These are phyloP conservation scores for Drosophila acutilabella DNA, from an alignment of 2,888 invertebrate species.

Conservation along the genomic window DNA sequence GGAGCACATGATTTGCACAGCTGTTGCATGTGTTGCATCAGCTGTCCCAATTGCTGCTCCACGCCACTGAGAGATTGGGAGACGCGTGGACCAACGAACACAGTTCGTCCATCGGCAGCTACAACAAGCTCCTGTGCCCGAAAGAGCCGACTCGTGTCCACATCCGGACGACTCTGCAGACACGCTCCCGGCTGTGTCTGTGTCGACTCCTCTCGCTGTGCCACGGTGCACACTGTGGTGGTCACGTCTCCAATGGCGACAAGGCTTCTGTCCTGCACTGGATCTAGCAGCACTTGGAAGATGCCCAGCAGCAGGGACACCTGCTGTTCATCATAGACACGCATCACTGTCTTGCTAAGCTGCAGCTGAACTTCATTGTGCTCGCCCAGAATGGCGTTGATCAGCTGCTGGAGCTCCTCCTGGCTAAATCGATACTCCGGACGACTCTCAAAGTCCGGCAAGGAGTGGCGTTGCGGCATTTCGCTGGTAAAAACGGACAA, in stretches of 20 bases:
- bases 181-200: constrained; percentile 48
- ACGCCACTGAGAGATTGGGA: constrained; percentile 45
- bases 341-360: constrained; percentile 10
- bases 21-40: constrained; percentile 36
- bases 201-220: neutral
- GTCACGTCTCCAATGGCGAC: neutral
- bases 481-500: constrained; percentile 84
- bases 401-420: constrained; percentile 77
- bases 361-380: constrained; percentile 2
- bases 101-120: constrained; percentile 36
- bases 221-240: neutral
- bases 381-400: constrained; percentile 56
- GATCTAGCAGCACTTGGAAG: constrained; percentile 38
- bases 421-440: constrained; percentile 79
- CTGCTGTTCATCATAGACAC: constrained; percentile 39
- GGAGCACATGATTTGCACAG: constrained; percentile 55
- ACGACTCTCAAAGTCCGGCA: constrained; percentile 82
- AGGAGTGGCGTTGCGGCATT: constrained; percentile 80
- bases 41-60: constrained; percentile 35
- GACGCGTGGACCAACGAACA: constrained; percentile 51
- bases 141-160: constrained; percentile 41
- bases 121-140: constrained; percentile 35
- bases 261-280: neutral
- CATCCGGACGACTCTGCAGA: constrained; percentile 16
- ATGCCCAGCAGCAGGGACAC: constrained; percentile 40